Base-by-base conservation (phyloP, 1,140 invertebrate genomes). In the Drosophila funebris region DNA sequence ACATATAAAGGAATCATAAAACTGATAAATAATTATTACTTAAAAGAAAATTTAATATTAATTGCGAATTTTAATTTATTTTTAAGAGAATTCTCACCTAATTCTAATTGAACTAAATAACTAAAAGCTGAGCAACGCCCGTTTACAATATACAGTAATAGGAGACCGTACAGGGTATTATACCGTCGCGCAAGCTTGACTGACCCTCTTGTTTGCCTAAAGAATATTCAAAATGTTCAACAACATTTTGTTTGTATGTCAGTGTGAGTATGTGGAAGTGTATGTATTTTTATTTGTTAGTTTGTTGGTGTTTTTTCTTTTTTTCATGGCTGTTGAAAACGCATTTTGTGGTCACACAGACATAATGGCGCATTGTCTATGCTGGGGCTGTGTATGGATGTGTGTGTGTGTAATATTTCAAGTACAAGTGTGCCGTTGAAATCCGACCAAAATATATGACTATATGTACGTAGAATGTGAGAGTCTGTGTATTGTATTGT, bases 271-370 rank as follows among this genome's bases (percentile, higher is more conserved):
- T 53, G 31, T 58, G 43, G 33, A 7, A 57, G 16, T 52, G 22
- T 57, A n/a, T 31, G 31, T 71, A 8, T 18, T 11, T 46, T 24
- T 70, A 36, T 31, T 43, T 67, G 33, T 74, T 60, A 62, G 16
- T 56, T 18, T 63, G 9, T 48, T 14, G 27, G 11, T 39, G 27
- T 57, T 67, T 46, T 48, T 36, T 36, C 20, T 57, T 24, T 64
- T 44, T 57, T 39, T 37, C 37, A 71, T 52, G 67, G 76, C 77
- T 78, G 82, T 83, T 89, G 78, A 83, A 78, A 87, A 88, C 78
- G 70, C 83, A 87, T 87, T 87, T 88, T 83, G 82, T 73, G 83
- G 82, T 31, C 43, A 81, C 73, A 77, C 67, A 78, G 54, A 64
- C 62, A 54, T 75, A 81, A 78, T 77, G 63, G 48, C 67, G 37